Evolutionary conservation across 2,888 invertebrate genomes (phyloP).

Genomic region (Hetaerina titia): DNA sequence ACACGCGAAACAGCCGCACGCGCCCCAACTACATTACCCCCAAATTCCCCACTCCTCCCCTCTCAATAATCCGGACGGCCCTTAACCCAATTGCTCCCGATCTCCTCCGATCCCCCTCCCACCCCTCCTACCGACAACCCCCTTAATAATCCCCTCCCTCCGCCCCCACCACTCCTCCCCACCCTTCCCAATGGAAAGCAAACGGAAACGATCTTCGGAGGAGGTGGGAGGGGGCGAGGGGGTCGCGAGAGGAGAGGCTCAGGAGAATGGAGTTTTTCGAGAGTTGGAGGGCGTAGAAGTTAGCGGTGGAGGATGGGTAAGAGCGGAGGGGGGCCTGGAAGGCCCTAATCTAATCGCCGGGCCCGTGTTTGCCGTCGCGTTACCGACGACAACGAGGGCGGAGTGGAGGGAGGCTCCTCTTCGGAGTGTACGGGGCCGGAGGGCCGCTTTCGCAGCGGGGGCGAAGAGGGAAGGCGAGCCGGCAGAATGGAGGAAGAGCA

Average conservation of each 20-base stretch:
- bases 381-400: neutral
- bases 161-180: neutral
- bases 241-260: neutral
- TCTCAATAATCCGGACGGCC: neutral
- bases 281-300: neutral
- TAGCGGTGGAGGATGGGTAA: neutral
- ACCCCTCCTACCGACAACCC: neutral
- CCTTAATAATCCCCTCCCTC: neutral
- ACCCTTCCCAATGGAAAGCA: neutral
- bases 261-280: neutral
- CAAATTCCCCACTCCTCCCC: constrained; percentile 8
- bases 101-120: neutral
- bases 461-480: neutral
- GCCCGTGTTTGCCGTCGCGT: constrained; percentile 62
- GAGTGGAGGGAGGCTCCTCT: neutral
- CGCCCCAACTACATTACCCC: neutral
- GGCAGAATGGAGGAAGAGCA: neutral
- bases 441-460: neutral
- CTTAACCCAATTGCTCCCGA: constrained; percentile 7
- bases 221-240: neutral
- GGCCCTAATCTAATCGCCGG: constrained; percentile 55
- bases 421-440: neutral
- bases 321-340: neutral
- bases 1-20: neutral
- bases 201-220: constrained; percentile 31